Base-by-base conservation (phyloP, 2,797 vertebrate genomes). In the Phoebastria nigripes region DNA sequence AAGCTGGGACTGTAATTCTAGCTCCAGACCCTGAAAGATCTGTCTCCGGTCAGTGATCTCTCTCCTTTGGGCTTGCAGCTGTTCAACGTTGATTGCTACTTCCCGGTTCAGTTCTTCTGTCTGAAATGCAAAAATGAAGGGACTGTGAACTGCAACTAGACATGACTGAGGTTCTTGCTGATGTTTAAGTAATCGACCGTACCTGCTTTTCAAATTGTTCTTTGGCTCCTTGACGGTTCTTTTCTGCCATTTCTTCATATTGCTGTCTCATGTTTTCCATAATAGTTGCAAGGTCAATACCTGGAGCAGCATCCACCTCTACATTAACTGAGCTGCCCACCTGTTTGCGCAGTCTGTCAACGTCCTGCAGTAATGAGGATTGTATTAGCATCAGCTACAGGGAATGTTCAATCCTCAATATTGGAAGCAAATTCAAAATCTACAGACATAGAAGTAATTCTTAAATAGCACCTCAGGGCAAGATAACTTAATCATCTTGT, bases 241-340 rank as follows among this genome's bases (percentile, higher is more conserved):
- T 99, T 5, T 98, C 97, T 52, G 98, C 98, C 96, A 99, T 97
- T 87, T 62, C 8, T 95, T 99, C 99, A 0, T 99, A 99, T 87
- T 99, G 98, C 88, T 96, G 28, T 28, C 99, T 99, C 97, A 99
- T 99, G 13, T 99, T 99, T 2, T 98, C 98, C 98, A 99, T 85
- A 42, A 98, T 20, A 83, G 91, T 98, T 47, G 96, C 96, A 22
- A 99, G 98, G 87, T 99, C 98, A 81, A 94, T 88, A 66, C 98
- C 91, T 7, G 99, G 99, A 69, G 98, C 98, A 3, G 99, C 99
- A 6, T 99, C 98, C 73, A 99, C 95, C 61, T 99, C 98, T 69
- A 99, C 99, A 0, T 95, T 99, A 81, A 99, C 97, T 0, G 97
- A 98, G 61, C 98, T 98, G 2, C 96, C 63, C n/a, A 93, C 70